Evolutionary conservation across 92 coral and sea anemone species (phyloP).

Genomic region (Hydrozoanthus gracilis): DNA sequence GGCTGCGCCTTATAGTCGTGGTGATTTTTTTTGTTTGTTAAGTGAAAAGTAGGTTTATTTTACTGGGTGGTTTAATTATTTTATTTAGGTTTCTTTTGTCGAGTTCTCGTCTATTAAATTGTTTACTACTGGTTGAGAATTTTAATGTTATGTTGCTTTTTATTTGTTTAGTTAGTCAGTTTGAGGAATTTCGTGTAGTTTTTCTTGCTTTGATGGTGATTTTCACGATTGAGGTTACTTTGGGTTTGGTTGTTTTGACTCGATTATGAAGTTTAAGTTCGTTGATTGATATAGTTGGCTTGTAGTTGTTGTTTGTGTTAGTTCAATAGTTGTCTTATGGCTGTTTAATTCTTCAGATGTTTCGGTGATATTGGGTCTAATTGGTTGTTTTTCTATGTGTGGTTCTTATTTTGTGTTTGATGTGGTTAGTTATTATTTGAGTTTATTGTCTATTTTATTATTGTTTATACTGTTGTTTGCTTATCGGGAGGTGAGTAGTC

Average conservation of each 20-base stretch:
- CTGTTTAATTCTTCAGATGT: background rate
- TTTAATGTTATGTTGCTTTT: background rate
- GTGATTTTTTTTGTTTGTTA: background rate
- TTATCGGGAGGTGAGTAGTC: too few relatives aligned
- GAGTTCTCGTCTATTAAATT: background rate
- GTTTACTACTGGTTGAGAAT: background rate
- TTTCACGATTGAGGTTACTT: conserved; percentile 1
- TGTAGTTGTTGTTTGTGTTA: background rate
- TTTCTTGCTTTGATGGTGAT: background rate
- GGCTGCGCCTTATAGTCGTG: background rate
- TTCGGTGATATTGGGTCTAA: background rate
- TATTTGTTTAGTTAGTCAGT: background rate
- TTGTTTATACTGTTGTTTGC: too few relatives aligned
- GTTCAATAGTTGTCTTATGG: background rate
- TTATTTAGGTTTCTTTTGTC: background rate
- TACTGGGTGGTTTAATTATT: background rate
- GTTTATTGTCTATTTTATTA: background rate
- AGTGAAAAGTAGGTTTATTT: background rate
- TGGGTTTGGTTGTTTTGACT: background rate
- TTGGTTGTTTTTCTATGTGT: background rate
- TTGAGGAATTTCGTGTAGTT: background rate
- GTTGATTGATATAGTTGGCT: conserved; percentile 8
- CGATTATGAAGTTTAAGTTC: background rate
- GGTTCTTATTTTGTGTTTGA: background rate
- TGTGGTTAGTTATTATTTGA: background rate